Base-by-base conservation (phyloP, 2,797 vertebrate species). In the Discoglossus pictus region DNA sequence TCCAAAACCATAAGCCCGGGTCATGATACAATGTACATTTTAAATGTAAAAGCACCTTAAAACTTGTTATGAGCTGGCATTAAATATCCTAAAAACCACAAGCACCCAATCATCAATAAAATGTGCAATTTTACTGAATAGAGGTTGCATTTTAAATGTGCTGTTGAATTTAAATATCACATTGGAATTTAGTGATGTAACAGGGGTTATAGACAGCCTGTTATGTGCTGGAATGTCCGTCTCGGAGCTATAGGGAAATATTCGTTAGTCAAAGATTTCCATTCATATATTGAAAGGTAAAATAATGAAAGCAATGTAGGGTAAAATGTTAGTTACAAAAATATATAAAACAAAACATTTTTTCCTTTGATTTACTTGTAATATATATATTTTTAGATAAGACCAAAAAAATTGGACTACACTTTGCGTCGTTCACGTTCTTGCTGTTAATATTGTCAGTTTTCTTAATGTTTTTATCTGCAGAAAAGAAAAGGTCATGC, bases 401-500 rank as follows among this genome's bases (percentile, higher is more conserved):
- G 31, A 43, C 48, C 18, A 50, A 11, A 16, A 47, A 47, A 50
- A 62, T 62, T 47, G 51, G 59, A 40, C 35, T 47, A 70, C 31
- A 55, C 25, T 40, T 42, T 18, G 25, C 24, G 43, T 56, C 24
- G 47, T 50, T 63, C 38, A 62, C 36, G 43, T 48, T 55, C 58
- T 42, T 36, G 25, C 23, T 48, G 74, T 53, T 68, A 73, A 76
- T 56, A 59, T 12, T 78, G 70, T 77, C 76, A 78, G 38, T 76
- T 43, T 75, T 48, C 7, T 71, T 73, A 77, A 48, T 75, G 75
- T 76, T 80, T 74, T 73, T 78, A 48, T 79, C 70, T 79, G 81
- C 78, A 17, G 66, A 74, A 66, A 76, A 72, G 72, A 74, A 84
- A 85, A 88, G 73, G 66, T 83, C 76, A 75, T 64, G 16, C 23